Evolutionary conservation across 1,140 invertebrate genomes (phyloP).

Genomic region (Macrosteles quadrilineatus): DNA sequence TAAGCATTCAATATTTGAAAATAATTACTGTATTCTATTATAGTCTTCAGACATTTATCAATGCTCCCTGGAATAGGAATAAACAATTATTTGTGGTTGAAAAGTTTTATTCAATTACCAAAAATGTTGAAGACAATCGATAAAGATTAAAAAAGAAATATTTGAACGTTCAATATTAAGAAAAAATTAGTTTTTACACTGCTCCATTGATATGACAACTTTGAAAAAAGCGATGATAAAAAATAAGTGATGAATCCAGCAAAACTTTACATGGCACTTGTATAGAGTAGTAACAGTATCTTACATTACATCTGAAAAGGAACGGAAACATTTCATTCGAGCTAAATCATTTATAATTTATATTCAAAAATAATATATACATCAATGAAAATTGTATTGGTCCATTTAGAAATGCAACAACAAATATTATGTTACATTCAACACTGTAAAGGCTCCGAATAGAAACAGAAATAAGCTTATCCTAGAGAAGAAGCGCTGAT

Average conservation of each 20-base stretch:
- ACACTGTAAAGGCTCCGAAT: conserved; percentile 12
- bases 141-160: too few relatives aligned
- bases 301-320: conserved; percentile 2
- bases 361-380: conserved; percentile 12
- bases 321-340: conserved; percentile 5
- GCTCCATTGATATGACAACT: neutral
- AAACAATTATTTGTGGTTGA: too few relatives aligned
- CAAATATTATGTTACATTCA: conserved; percentile 23
- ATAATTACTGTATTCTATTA: too few relatives aligned
- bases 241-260: conserved; percentile 1
- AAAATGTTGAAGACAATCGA: too few relatives aligned
- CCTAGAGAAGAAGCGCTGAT: conserved; percentile 17
- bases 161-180: neutral
- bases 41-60: too few relatives aligned
- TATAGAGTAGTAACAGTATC: conserved; percentile 22
- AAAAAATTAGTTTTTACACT: neutral
- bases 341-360: conserved; percentile 4
- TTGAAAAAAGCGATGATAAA: neutral
- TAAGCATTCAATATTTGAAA: too few relatives aligned
- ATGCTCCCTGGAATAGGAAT: too few relatives aligned
- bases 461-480: conserved; percentile 8
- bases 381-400: conserved; percentile 20
- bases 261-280: conserved; percentile 26
- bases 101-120: too few relatives aligned
- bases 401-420: conserved; percentile 27